Evolutionary conservation across 1,140 invertebrate genomes (phyloP), one percentile per base, ranked within the genome.

Genomic region (Caenorhabditis briggsae): DNA sequence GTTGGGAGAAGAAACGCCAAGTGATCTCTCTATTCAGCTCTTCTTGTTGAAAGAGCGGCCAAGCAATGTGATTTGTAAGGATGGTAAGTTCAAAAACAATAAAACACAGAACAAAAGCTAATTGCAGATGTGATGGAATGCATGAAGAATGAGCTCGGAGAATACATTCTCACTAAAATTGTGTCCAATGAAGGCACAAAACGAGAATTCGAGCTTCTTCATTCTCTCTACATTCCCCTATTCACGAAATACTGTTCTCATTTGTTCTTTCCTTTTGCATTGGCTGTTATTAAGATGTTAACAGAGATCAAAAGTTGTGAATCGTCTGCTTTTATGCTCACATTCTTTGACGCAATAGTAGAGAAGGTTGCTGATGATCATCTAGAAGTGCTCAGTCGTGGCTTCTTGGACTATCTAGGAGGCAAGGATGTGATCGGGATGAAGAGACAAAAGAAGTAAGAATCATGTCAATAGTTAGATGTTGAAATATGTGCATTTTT

Each of bases 101-200:
- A 50, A 5, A 20, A 23, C 53, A 12, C 1, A 50, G 8, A 20
- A 9, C 50, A 3, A 5, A 50, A 23, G 12, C 9, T 23, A 9
- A 20, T 53, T 78, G 2, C 46, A 78, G 70, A 78, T 50, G 70
- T 78, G 18, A n/a, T 78, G 18, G 70, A 78, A 50, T 50, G 18
- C 12, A 78, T 78, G 70, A 78, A 78, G 11, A 78, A 78, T 12
- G 70, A 50, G n/a, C 70, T 78, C 0, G 70, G 70, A 11, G 70
- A 78, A 23, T 78, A 78, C 14, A 78, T 78, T 78, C 46, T 78
- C 11, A 50, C 46, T 5, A 41, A 23, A 53, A 23, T 78, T 5
- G n/a, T 78, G 12, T 78, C 70, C 14, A 78, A 78, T 18, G 18
- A 50, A 50, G 70, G 70, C 5, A 50, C 70, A 2, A 78, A 78